Evolutionary conservation across 2,113 vertebrate genomes (phyloP).

Genomic region (Ophiodon elongatus): DNA sequence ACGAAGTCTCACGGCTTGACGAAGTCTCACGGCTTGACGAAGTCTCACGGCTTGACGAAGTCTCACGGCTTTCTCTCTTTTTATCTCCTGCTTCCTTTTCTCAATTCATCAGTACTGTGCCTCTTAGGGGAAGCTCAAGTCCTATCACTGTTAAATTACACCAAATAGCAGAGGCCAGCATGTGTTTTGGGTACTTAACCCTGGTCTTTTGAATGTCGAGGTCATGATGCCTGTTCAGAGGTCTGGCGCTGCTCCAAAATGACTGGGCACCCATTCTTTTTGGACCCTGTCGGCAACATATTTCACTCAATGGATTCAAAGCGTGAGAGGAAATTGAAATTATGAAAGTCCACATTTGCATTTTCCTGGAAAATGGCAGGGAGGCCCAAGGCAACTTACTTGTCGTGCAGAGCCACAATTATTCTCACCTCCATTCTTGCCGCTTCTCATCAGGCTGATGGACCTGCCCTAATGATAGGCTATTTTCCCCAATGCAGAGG

Average conservation of each 20-base stretch:
- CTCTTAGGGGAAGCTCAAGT: constrained; percentile 36
- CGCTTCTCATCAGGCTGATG: constrained; percentile 64
- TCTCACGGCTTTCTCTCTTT: too few species aligned
- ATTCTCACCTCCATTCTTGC: constrained; percentile 55
- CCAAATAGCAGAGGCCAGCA: constrained; percentile 34
- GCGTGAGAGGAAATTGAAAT: constrained; percentile 57
- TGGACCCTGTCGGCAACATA: constrained; percentile 45
- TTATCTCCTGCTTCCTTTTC: constrained; percentile 12
- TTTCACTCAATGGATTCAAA: constrained; percentile 55
- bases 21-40: neutral
- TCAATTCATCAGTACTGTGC: constrained; percentile 39
- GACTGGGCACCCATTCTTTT: constrained; percentile 31
- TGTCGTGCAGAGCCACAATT: constrained; percentile 49
- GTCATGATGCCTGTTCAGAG: constrained; percentile 57
- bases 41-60: constrained; percentile 2
- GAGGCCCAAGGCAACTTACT: constrained; percentile 54
- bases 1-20: neutral
- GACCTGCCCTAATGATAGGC: constrained; percentile 53
- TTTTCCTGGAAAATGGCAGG: constrained; percentile 70
- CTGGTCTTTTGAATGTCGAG: constrained; percentile 54
- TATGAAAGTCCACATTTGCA: constrained; percentile 73
- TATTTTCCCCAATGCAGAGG: constrained; percentile 49
- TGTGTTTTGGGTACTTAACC: constrained; percentile 51
- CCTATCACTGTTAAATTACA: constrained; percentile 60
- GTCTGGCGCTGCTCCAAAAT: constrained; percentile 41